Conservation (phyloP, 92 coral and sea anemone species). For the Phenganax subtilis region DNA sequence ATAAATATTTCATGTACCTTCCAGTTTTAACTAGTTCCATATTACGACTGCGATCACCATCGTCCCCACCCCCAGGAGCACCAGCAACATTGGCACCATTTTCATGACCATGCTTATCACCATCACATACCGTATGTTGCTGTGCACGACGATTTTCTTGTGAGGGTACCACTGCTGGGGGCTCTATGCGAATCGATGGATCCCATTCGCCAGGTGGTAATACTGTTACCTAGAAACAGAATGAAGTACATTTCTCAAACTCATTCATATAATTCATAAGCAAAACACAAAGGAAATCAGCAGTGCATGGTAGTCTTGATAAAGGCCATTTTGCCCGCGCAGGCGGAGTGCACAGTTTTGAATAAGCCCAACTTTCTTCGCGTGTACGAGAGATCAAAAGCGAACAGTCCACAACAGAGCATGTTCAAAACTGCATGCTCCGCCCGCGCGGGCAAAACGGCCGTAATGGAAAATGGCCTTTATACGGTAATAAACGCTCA, state of each 20-base stretch:
- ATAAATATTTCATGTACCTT: constrained; percentile 46
- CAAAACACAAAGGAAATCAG: too few species aligned
- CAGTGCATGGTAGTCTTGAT: too few species aligned
- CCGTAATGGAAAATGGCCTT: too few species aligned
- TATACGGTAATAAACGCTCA: too few species aligned
- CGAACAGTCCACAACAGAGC: too few species aligned
- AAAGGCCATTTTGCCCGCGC: too few species aligned
- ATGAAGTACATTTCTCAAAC: neutral
- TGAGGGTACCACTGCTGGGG: constrained; percentile 80
- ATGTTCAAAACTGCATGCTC: too few species aligned
- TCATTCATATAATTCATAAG: too few species aligned
- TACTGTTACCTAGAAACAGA: constrained; percentile 67
- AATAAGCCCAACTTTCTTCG: too few species aligned
- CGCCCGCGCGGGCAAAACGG: too few species aligned
- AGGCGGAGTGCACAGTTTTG: too few species aligned
- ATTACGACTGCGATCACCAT: constrained; percentile 75
- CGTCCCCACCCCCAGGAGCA: constrained; percentile 64
- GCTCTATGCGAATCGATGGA: constrained; percentile 92
- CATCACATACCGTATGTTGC: constrained; percentile 42
- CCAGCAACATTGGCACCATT: constrained; percentile 54
- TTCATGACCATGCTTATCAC: constrained; percentile 40
- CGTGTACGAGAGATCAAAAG: too few species aligned
- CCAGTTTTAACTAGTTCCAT: constrained; percentile 81
- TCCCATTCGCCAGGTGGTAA: constrained; percentile 99
- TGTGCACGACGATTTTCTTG: constrained; percentile 85